Conservation (phyloP, 1,140 invertebrate genomes). For the Penaeus vannamei region DNA sequence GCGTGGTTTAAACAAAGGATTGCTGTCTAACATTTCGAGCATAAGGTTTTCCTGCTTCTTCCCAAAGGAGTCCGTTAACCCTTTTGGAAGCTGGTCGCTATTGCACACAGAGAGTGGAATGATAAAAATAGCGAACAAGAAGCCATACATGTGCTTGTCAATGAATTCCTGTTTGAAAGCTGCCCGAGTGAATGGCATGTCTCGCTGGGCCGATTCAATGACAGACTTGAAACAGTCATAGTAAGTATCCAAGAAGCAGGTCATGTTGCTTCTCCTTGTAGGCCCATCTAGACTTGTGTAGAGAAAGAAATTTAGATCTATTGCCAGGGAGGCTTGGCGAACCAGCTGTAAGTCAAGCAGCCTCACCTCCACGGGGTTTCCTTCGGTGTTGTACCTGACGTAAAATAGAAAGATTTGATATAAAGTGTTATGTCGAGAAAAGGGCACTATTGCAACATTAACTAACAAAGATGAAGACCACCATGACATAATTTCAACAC, state of each 20-base stretch:
- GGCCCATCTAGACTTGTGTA: constrained; percentile 5
- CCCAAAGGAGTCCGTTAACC: no score
- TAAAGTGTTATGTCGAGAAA: no score
- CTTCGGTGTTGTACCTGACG: background rate
- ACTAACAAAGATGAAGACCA: constrained; percentile 6
- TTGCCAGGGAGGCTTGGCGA: background rate
- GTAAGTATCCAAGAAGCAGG: background rate
- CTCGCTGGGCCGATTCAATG: background rate
- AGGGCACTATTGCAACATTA: background rate
- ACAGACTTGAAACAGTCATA: background rate
- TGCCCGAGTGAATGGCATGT: background rate
- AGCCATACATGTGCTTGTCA: no score
- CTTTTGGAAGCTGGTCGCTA: no score
- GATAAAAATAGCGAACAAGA: no score
- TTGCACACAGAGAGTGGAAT: no score
- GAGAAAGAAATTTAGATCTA: constrained; percentile 31
- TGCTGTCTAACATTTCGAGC: no score
- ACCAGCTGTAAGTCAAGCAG: constrained; percentile 26
- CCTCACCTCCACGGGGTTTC: constrained; percentile 10
- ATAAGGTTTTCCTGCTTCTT: no score
- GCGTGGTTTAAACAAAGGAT: no score
- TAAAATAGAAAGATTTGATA: no score
- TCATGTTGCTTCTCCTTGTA: background rate
- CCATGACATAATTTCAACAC: background rate
- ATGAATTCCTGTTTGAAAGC: background rate